Percentiles rank a stretch among this genome's conserved stretches.
Evolutionary conservation across 2,113 vertebrate species (phyloP).

Genomic region (Mellivora capensis): DNA sequence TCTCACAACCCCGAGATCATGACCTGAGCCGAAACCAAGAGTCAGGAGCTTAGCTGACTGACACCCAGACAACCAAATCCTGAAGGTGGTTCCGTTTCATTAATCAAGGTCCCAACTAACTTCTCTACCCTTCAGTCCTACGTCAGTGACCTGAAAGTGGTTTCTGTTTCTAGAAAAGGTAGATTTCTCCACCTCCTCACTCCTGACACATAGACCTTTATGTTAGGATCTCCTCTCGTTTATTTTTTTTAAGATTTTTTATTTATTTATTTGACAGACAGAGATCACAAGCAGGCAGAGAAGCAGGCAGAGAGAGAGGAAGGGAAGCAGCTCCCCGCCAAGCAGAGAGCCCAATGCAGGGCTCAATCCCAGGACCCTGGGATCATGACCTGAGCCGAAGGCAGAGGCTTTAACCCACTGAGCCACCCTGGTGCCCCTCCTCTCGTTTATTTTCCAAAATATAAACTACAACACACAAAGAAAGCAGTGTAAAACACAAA

Average conservation of each 20-base stretch:
- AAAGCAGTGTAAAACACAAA: neutral
- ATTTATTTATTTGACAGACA: too few species aligned
- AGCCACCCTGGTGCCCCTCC: too few species aligned
- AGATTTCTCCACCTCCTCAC: neutral
- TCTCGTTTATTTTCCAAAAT: neutral
- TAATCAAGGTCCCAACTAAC: neutral
- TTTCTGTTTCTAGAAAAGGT: slow-evolving; percentile 22
- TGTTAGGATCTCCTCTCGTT: neutral
- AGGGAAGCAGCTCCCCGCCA: too few species aligned
- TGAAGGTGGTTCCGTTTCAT: neutral
- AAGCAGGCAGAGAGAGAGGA: too few species aligned
- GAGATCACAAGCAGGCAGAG: too few species aligned
- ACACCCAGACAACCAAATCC: neutral
- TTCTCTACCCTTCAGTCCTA: neutral
- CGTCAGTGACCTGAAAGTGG: neutral
- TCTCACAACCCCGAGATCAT: neutral
- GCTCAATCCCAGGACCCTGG: too few species aligned
- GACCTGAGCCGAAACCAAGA: neutral
- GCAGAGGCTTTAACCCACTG: too few species aligned
- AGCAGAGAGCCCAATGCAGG: too few species aligned
- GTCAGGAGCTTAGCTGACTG: neutral
- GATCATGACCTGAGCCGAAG: too few species aligned
- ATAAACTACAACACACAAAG: neutral
- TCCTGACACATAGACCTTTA: neutral
- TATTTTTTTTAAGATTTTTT: too few species aligned